Base-by-base conservation (phyloP, 2,888 invertebrate species). In the Drosophila colorata region DNA sequence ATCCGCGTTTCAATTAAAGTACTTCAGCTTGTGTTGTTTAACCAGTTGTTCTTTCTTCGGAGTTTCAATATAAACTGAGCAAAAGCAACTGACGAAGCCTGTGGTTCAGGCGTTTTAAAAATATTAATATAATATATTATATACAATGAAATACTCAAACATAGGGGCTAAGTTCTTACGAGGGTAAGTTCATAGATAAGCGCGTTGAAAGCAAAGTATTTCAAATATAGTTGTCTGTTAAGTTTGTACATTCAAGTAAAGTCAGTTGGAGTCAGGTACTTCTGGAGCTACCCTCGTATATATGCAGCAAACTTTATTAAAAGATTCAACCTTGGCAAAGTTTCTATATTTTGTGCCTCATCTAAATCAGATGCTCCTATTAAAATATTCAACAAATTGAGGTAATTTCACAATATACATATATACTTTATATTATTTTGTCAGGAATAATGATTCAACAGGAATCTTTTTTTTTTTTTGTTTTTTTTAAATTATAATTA, bases 31-130 rank as follows among this genome's bases (percentile, higher is more conserved):
- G 31, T 25, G 7, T 25, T 25, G 20, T 3, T 20, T 1, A 20
- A 4, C 20, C 20, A 28, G 25, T 28, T 6, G 3, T 48, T 25
- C 5, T 33, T 25, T 37, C 1, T 16, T 51, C 28, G 7, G 9
- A 25, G 28, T 0, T 11, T 6, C 3, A 9, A 51, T 8, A 3
- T 13, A 4, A 51, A 65, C 65, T 69, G 11, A 55, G n/a, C 2
- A 8, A 52, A 11, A 13, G 0, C 8, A 7, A 25, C 8, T 14
- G 3, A 35, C 14, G 11, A 2, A 23, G 3, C 33, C 33, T 33
- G 33, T 33, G 33, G 33, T 33, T 4, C 13, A 13, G 9, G 28
- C 9, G 28, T 28, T 14, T 14, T 37, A 8, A 14, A 37, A 14
- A 37, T 37, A 14, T 37, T 8, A 14, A 37, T 3, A 37, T 9